Base-by-base conservation (phyloP, 2,797 vertebrate species). In the Tragopan temminckii region DNA sequence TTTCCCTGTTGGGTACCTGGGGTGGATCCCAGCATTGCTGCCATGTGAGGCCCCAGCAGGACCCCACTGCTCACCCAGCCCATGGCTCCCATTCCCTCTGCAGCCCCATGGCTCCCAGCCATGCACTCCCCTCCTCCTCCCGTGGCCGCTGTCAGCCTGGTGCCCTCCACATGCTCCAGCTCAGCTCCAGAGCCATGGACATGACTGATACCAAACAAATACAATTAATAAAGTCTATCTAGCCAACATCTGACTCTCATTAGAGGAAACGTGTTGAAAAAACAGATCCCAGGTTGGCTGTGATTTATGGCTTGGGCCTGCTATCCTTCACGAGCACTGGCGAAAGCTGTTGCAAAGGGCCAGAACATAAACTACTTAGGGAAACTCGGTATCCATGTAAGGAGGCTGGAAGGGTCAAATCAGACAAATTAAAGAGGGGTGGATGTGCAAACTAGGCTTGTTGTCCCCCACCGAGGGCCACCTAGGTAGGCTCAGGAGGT, bases 341-440 rank as follows among this genome's bases (percentile, higher is more conserved):
- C 35, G 63, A 96, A 94, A 94, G 94, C 92, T 95, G 92, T 93
- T 95, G 95, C 93, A 72, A 70, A 94, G 93, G 94, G 66, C 95
- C 93, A 95, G 95, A 96, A 95, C 94, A 95, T 92, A 95, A 95
- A 97, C 95, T 94, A 95, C 95, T 95, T 92, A 92, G 67, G 81
- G 90, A 94, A 95, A 95, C 72, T 92, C 86, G 80, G 87, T 87
- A 96, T 91, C 76, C 90, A 81, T 93, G 90, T 92, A 91, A 90
- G 93, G 69, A 95, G 84, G 79, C 90, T 93, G 90, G 48, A 94
- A 91, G 89, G 95, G 94, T 96, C 94, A 95, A 55, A 89, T 89
- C 62, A 80, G 81, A 92, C 90, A 92, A 93, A 95, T 96, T 89
- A 68, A 94, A 89, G 72, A 55, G 66, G 52, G 81, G 55, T 89